Conservation (phyloP, 2,797 vertebrate genomes). For the Lacerta agilis region DNA sequence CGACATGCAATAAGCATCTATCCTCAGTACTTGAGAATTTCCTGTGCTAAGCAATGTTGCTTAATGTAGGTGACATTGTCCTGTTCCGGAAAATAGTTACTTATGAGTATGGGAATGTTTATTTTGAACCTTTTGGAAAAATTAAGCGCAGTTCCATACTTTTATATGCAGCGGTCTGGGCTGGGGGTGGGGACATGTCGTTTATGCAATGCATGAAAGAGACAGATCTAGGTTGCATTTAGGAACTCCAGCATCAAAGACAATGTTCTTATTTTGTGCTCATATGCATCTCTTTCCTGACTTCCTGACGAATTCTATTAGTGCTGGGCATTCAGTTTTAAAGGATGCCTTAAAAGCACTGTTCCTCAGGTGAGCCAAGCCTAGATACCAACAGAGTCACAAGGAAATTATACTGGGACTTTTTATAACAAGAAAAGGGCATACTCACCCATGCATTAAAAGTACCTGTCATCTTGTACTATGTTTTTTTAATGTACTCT, state of each 20-base stretch:
- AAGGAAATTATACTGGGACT: neutral
- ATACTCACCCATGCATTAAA: slow-evolving; percentile 4
- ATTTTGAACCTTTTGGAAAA: slow-evolving; percentile 8
- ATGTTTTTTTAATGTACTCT: neutral
- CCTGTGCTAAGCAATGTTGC: neutral
- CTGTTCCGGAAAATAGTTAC: neutral
- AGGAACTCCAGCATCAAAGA: neutral
- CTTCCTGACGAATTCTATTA: neutral
- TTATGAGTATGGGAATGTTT: neutral
- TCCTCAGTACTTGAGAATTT: neutral
- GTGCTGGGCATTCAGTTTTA: neutral
- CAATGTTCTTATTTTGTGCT: slow-evolving; percentile 10
- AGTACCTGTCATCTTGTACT: neutral
- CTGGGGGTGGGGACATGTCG: neutral
- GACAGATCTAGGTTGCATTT: slow-evolving; percentile 22
- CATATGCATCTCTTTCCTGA: neutral
- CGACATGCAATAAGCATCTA: neutral
- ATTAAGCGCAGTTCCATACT: neutral
- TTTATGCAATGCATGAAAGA: slow-evolving; percentile 3
- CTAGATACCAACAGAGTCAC: neutral
- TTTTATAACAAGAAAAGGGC: neutral
- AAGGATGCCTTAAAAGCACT: neutral
- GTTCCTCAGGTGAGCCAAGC: neutral
- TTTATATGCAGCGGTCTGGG: neutral
- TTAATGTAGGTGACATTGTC: neutral